These are phyloP conservation scores for Drosophila baimaii DNA, from an alignment of 1,140 invertebrate genomes.

Conservation along the genomic window DNA sequence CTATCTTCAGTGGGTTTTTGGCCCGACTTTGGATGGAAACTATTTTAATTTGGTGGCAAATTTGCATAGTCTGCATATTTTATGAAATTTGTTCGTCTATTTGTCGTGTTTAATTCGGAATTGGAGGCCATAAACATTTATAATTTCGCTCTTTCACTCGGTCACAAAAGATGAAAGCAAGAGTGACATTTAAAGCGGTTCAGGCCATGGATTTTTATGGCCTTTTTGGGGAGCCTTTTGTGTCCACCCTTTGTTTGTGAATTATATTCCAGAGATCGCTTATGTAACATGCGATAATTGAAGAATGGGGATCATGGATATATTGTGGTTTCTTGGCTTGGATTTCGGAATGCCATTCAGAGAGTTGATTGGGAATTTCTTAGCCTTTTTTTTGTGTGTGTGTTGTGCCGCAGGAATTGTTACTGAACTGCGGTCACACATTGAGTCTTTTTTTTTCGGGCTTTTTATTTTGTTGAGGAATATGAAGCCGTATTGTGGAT, in stretches of 20 bases:
- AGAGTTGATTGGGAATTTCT: constrained; percentile 34
- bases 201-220: constrained; percentile 19
- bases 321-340: constrained; percentile 41
- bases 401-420: constrained; percentile 32
- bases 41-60: constrained; percentile 72
- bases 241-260: constrained; percentile 24
- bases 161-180: constrained; percentile 74
- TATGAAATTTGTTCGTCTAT: constrained; percentile 66
- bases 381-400: no score
- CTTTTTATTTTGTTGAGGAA: background rate
- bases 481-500: constrained; percentile 13
- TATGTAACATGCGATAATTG: constrained; percentile 40
- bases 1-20: constrained; percentile 47
- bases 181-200: constrained; percentile 65
- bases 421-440: constrained; percentile 27
- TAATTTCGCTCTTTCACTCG: constrained; percentile 36
- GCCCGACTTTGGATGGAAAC: constrained; percentile 34
- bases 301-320: constrained; percentile 46
- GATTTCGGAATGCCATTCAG: constrained; percentile 48
- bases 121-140: constrained; percentile 50
- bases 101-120: constrained; percentile 66
- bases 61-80: constrained; percentile 73
- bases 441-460: constrained; percentile 10
- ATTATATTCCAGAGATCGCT: constrained; percentile 12
- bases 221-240: constrained; percentile 40